These are phyloP conservation scores for Plebejus melissa DNA, from an alignment of 2,888 invertebrate genomes.

Conservation along the genomic window DNA sequence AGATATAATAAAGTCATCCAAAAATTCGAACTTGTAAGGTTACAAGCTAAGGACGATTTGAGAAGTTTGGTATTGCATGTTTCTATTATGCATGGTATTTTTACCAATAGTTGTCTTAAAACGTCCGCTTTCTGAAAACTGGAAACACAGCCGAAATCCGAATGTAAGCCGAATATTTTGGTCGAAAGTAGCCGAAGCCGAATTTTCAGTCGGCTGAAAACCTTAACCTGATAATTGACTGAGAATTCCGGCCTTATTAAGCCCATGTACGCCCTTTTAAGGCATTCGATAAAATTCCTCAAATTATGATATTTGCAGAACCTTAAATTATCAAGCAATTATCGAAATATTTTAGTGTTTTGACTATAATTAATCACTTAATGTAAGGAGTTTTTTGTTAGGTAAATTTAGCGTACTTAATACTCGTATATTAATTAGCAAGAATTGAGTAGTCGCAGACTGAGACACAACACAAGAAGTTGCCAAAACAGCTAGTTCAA, in stretches of 20 bases:
- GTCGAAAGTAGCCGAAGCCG: background rate
- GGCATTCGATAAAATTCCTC: conserved; percentile 26
- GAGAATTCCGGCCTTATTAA: conserved; percentile 31
- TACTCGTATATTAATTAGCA: too few relatives aligned
- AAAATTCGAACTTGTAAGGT: too few relatives aligned
- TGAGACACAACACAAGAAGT: background rate
- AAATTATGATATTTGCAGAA: conserved; percentile 8
- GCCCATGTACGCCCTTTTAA: conserved; percentile 30
- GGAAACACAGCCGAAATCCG: too few relatives aligned
- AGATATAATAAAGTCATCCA: too few relatives aligned
- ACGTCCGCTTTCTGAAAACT: too few relatives aligned
- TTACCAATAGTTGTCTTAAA: too few relatives aligned
- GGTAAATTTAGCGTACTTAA: background rate
- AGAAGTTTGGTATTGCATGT: too few relatives aligned
- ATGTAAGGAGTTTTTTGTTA: background rate
- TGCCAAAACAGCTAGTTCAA: background rate
- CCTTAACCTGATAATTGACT: conserved; percentile 18
- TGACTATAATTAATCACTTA: background rate
- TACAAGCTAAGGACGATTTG: too few relatives aligned
- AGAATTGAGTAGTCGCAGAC: too few relatives aligned
- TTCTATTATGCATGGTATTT: too few relatives aligned
- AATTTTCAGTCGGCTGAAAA: background rate
- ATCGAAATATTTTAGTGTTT: background rate
- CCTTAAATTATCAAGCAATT: conserved; percentile 4
- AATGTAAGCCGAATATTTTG: background rate